phyloP scores from a whole-genome alignment of 1,140 invertebrate genomes.

The Drosophila nigromelanica region DNA sequence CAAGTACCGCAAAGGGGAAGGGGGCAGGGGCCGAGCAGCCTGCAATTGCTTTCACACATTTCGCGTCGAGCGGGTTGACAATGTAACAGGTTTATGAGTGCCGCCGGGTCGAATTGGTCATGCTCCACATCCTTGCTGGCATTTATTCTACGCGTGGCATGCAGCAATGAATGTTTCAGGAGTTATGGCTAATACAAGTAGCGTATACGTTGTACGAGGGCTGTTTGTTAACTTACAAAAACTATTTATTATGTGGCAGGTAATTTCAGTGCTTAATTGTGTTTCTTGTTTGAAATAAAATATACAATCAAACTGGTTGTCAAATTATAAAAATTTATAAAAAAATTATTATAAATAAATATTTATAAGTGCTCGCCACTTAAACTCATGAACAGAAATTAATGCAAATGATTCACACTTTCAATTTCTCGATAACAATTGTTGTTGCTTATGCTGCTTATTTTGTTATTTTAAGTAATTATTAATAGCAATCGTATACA shows the following conservation, averaged over 20 bases:
- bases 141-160: conserved; percentile 30
- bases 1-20: not conserved
- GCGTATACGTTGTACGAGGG: conserved; percentile 23
- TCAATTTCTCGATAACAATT: not conserved
- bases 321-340: no score
- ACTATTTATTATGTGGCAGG: no score
- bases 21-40: not conserved
- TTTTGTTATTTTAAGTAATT: not conserved
- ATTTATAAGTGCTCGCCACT: conserved; percentile 5
- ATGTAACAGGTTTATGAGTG: conserved; percentile 74
- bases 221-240: conserved; percentile 4
- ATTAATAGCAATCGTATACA: no score
- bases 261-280: no score
- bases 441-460: not conserved
- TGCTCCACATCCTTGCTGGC: conserved; percentile 7
- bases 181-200: conserved; percentile 19
- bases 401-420: not conserved
- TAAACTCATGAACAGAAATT: not conserved
- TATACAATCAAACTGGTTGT: not conserved
- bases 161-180: conserved; percentile 22
- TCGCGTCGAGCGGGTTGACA: conserved; percentile 53
- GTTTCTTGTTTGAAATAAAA: not conserved
- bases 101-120: not conserved
- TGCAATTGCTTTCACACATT: conserved; percentile 33
- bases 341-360: conserved; percentile 7